phyloP scores from a whole-genome alignment of 2,888 invertebrate species.

The Brachynemurus nebulosus region DNA sequence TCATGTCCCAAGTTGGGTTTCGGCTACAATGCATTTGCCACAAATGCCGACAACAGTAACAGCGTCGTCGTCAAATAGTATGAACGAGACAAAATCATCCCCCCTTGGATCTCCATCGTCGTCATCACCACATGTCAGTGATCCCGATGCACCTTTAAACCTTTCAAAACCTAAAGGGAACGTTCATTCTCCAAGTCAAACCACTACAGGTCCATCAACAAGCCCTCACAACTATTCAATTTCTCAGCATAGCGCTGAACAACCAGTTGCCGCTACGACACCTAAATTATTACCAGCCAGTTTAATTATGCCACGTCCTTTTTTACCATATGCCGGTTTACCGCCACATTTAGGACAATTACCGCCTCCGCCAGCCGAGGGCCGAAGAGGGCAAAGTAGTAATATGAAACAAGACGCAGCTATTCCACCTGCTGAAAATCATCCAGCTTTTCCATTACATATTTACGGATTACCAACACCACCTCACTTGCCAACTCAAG shows the following conservation, averaged over 20 bases:
- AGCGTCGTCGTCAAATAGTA: constrained; percentile 25
- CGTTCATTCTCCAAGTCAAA: constrained; percentile 37
- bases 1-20: constrained; percentile 43
- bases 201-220: constrained; percentile 30
- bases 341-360: constrained; percentile 41
- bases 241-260: constrained; percentile 27
- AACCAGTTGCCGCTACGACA: constrained; percentile 40
- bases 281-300: constrained; percentile 43
- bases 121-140: constrained; percentile 30
- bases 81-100: constrained; percentile 23
- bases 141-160: constrained; percentile 77
- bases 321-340: constrained; percentile 46
- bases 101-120: constrained; percentile 20
- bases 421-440: constrained; percentile 24
- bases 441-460: constrained; percentile 26
- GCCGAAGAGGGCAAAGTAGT: not conserved
- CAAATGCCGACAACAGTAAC: constrained; percentile 45
- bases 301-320: constrained; percentile 43
- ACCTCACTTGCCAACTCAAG: constrained; percentile 23
- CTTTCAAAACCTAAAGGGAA: constrained; percentile 68
- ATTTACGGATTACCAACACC: constrained; percentile 31
- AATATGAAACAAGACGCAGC: constrained; percentile 24
- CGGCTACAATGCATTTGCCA: constrained; percentile 56
- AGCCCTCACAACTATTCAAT: constrained; percentile 29
- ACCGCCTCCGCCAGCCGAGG: constrained; percentile 24